These are phyloP conservation scores for Pelobates fuscus DNA, from an alignment of 2,113 vertebrate species.

Conservation along the genomic window DNA sequence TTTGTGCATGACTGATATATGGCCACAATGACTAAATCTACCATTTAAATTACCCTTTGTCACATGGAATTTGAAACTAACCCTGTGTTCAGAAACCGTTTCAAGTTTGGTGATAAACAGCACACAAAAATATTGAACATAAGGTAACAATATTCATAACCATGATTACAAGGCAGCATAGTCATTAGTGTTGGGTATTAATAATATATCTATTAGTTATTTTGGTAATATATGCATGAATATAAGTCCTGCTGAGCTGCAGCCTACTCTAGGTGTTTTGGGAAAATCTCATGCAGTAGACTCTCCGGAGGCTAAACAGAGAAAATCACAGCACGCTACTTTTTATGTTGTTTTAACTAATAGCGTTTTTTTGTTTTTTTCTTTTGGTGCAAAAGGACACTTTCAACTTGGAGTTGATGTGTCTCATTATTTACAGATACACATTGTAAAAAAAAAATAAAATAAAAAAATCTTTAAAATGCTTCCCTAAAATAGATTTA, in stretches of 20 bases:
- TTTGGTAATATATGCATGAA: neutral
- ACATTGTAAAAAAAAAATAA: too few species aligned
- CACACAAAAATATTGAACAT: neutral
- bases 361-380: neutral
- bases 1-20: neutral
- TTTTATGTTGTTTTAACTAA: slow-evolving; percentile 14
- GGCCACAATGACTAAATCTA: neutral
- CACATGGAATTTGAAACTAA: neutral
- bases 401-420: neutral
- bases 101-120: neutral
- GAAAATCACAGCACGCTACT: slow-evolving; percentile 12
- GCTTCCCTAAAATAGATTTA: neutral
- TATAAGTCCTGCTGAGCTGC: neutral
- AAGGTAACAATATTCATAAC: neutral
- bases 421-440: slow-evolving; percentile 24
- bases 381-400: neutral
- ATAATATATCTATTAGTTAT: slow-evolving; percentile 21
- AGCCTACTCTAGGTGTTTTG: neutral
- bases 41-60: neutral
- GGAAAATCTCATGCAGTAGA: neutral
- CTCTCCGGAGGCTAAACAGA: neutral
- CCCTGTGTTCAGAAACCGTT: neutral
- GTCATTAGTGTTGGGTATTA: neutral
- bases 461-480: neutral
- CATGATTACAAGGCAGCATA: neutral